phyloP scores from a whole-genome alignment of 2,113 vertebrate species.

The Mormoops blainvillei region DNA sequence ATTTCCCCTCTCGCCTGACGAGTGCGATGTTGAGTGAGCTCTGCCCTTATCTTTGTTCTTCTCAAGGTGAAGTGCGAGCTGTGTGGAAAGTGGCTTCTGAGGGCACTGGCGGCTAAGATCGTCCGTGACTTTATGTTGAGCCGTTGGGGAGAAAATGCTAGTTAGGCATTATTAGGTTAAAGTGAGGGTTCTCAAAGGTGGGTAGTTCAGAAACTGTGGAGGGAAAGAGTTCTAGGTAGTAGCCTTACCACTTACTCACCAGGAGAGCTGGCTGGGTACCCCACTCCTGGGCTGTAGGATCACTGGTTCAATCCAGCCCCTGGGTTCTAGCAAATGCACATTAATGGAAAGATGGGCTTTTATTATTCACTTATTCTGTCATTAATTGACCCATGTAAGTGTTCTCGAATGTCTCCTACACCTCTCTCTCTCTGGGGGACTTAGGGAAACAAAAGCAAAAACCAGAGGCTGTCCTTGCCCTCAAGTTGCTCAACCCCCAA shows the following conservation, averaged over 20 bases:
- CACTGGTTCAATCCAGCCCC: fast-evolving
- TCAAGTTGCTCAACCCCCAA: not conserved
- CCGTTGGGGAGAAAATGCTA: not conserved
- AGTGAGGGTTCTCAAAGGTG: not conserved
- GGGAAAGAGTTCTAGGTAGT: not conserved
- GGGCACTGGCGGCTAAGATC: not conserved
- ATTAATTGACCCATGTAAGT: not conserved
- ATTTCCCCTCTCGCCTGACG: not conserved
- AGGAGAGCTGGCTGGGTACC: not conserved
- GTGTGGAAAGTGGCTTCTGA: not conserved
- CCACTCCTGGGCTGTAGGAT: fast-evolving
- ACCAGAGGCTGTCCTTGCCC: not conserved
- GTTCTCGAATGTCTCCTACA: not conserved
- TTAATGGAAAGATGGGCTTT: not conserved
- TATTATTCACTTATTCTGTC: not conserved
- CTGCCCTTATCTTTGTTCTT: not conserved
- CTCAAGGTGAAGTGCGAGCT: not conserved
- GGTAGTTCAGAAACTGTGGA: not conserved
- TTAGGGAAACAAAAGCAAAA: not conserved
- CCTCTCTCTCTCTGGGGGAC: not conserved
- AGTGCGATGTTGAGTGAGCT: not conserved
- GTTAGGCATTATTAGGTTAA: not conserved
- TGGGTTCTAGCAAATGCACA: not conserved
- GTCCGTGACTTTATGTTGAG: not conserved
- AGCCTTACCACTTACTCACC: not conserved